A percentile compares a stretch with the other conserved stretches of the same genome.
Conservation (phyloP, 2,113 vertebrate species). For the Xiphophorus maculatus region DNA sequence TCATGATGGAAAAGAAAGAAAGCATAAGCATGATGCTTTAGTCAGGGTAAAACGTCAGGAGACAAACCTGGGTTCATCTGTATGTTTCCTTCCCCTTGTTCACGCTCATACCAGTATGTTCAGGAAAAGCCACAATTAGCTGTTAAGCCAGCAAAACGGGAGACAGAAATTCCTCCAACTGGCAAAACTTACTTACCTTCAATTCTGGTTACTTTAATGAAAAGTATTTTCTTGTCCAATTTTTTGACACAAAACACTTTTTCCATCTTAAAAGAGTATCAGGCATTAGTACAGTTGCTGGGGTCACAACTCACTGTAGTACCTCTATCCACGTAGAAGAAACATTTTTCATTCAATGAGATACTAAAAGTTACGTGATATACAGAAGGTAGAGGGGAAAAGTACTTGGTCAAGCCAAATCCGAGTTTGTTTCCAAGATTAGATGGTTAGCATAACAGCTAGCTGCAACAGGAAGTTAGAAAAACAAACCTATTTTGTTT, state of each 20-base stretch:
- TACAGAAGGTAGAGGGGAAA: background rate
- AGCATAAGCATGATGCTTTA: background rate
- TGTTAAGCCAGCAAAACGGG: background rate
- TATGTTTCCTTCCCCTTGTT: background rate
- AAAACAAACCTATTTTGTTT: background rate
- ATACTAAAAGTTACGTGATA: background rate
- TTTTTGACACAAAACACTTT: background rate
- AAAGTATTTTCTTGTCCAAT: background rate
- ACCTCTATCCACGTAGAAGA: background rate
- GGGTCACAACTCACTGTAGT: background rate
- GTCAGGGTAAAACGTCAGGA: background rate
- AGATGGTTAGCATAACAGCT: background rate
- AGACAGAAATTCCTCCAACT: background rate
- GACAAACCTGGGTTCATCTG: background rate
- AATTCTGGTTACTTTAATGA: background rate
- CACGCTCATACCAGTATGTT: background rate
- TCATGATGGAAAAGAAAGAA: background rate
- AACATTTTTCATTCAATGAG: background rate
- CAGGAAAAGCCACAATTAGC: background rate
- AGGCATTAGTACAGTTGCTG: background rate
- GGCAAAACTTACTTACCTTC: background rate
- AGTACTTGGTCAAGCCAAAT: background rate
- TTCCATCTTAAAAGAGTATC: background rate
- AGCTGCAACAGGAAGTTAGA: background rate
- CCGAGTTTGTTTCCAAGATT: background rate